These are phyloP conservation scores for Paradoxurus hermaphroditus DNA, from an alignment of 2,113 vertebrate genomes.

Conservation along the genomic window DNA sequence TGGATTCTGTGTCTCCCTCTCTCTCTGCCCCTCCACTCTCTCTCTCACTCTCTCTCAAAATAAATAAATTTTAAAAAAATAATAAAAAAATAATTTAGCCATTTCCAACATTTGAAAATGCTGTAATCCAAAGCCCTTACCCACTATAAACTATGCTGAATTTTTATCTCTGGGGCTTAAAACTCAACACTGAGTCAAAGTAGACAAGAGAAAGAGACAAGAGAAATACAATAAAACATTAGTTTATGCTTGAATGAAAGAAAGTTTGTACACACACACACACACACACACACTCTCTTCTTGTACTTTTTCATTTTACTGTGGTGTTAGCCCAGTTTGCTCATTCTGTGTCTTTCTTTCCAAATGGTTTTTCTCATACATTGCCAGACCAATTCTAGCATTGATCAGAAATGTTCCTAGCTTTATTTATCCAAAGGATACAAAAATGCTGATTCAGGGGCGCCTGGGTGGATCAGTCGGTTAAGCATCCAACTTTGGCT, in stretches of 20 bases:
- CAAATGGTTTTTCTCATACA: neutral
- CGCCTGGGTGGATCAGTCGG: no score
- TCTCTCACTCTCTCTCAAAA: no score
- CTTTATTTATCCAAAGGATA: neutral
- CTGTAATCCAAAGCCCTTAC: neutral
- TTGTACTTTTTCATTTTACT: neutral
- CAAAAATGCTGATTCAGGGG: no score
- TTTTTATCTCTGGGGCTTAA: constrained; percentile 30
- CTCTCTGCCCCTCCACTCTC: no score
- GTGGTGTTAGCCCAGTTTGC: neutral
- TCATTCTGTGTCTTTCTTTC: neutral
- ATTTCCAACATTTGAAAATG: constrained; percentile 10
- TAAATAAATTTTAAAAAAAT: no score
- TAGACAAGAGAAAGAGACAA: neutral
- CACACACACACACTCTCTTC: neutral
- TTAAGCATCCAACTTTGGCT: no score
- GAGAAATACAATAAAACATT: neutral
- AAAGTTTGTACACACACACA: neutral
- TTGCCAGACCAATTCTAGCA: neutral
- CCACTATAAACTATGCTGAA: neutral
- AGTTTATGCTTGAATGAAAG: neutral
- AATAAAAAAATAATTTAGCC: no score
- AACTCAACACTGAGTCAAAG: constrained; percentile 17
- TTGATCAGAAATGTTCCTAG: neutral
- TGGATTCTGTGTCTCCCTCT: no score